Evolutionary conservation across 2,797 vertebrate species (phyloP).

Genomic region (Helicolenus hilgendorfi): DNA sequence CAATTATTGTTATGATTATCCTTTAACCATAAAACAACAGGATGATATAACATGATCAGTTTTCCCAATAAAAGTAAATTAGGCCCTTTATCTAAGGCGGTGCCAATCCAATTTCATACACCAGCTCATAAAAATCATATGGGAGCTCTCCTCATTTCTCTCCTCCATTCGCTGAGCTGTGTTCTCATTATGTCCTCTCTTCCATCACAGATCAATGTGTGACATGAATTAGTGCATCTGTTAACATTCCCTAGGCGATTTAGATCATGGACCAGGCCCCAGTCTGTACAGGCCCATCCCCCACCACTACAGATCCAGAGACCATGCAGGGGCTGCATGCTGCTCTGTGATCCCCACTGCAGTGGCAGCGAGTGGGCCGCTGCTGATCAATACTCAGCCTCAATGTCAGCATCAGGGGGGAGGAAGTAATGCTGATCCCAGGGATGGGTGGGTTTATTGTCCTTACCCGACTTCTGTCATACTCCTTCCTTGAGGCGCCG

Average conservation of each 20-base stretch:
- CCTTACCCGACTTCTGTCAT: constrained; percentile 98
- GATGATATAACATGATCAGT: constrained; percentile 61
- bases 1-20: background rate
- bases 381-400: constrained; percentile 82
- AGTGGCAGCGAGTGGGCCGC: constrained; percentile 78
- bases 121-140: constrained; percentile 66
- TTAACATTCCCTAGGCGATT: constrained; percentile 74
- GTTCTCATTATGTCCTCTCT: constrained; percentile 76
- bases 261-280: constrained; percentile 54
- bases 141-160: constrained; percentile 42
- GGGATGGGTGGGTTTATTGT: constrained; percentile 32
- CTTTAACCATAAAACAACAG: constrained; percentile 59
- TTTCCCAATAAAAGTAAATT: constrained; percentile 75
- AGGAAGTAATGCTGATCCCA: constrained; percentile 69
- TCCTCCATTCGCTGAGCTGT: constrained; percentile 55
- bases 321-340: constrained; percentile 67
- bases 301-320: constrained; percentile 35
- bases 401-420: constrained; percentile 74
- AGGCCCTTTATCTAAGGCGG: constrained; percentile 67
- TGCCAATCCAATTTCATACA: constrained; percentile 68
- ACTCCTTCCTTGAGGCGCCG: constrained; percentile 98
- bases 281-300: constrained; percentile 59
- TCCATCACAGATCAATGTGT: constrained; percentile 82
- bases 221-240: constrained; percentile 82
- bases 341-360: constrained; percentile 72